phyloP scores from a whole-genome alignment of 92 coral and sea anemone genomes.

The Phymanthus crucifer region DNA sequence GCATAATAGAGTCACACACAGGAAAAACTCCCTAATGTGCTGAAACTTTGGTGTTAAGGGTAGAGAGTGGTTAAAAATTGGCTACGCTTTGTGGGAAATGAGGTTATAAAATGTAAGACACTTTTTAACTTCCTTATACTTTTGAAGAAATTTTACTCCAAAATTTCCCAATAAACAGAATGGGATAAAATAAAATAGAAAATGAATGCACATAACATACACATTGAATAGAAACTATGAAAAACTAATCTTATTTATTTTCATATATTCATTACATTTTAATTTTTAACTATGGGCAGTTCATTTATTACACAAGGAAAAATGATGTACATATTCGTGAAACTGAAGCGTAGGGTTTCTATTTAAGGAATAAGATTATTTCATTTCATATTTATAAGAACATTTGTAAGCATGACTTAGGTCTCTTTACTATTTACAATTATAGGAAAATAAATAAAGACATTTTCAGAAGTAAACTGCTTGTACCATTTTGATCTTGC shows the following conservation, averaged over 20 bases:
- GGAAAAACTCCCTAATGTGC: too few species aligned
- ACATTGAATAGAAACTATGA: background rate
- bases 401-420: too few species aligned
- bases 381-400: background rate
- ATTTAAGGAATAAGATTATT: background rate
- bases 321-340: background rate
- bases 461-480: slow-evolving; percentile 62
- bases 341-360: background rate
- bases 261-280: background rate
- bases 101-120: too few species aligned
- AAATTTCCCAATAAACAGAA: background rate
- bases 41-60: too few species aligned
- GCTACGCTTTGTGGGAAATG: too few species aligned
- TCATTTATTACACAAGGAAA: background rate
- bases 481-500: slow-evolving; percentile 86
- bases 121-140: too few species aligned
- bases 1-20: too few species aligned
- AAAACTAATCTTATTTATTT: background rate
- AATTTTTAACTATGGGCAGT: background rate
- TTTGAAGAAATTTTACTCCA: background rate
- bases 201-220: background rate
- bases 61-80: too few species aligned
- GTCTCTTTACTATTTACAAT: background rate
- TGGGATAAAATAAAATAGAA: too few species aligned
- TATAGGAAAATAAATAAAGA: background rate